phyloP scores from a whole-genome alignment of 2,797 vertebrate species.

The Chanos chanos region DNA sequence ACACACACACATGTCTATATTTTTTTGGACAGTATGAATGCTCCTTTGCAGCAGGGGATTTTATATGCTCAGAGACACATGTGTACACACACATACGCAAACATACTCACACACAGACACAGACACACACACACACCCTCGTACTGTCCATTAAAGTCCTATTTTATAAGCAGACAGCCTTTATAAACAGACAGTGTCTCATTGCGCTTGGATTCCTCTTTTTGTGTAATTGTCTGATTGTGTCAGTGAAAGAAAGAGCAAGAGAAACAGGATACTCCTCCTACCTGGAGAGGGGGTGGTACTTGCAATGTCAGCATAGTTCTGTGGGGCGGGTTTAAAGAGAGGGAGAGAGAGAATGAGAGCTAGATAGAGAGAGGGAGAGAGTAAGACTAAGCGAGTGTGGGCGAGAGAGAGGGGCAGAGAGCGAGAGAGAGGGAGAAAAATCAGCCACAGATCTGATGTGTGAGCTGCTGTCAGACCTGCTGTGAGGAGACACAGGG shows the following conservation, averaged over 20 bases:
- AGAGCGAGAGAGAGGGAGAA: constrained; percentile 35
- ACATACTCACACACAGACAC: too few relatives aligned
- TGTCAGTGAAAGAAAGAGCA: constrained; percentile 15
- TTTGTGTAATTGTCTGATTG: constrained; percentile 13
- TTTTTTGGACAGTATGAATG: background rate
- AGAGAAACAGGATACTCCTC: constrained; percentile 44
- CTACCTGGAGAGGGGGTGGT: constrained; percentile 67
- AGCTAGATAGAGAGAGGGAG: constrained; percentile 36
- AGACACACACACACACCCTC: background rate
- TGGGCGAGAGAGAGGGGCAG: constrained; percentile 53
- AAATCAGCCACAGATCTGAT: constrained; percentile 55
- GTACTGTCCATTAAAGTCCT: too few relatives aligned
- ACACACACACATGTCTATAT: background rate
- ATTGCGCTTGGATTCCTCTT: background rate
- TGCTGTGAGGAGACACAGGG: constrained; percentile 61
- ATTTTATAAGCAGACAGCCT: too few relatives aligned
- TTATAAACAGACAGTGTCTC: background rate
- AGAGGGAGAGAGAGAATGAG: constrained; percentile 25
- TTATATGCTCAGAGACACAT: background rate
- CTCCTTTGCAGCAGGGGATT: too few relatives aligned
- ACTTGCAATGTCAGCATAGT: constrained; percentile 60
- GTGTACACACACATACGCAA: background rate
- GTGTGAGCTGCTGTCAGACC: constrained; percentile 21
- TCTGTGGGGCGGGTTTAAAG: constrained; percentile 46
- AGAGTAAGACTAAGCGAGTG: constrained; percentile 57